Conservation (phyloP, 2,888 invertebrate genomes). For the Amiota minor region DNA sequence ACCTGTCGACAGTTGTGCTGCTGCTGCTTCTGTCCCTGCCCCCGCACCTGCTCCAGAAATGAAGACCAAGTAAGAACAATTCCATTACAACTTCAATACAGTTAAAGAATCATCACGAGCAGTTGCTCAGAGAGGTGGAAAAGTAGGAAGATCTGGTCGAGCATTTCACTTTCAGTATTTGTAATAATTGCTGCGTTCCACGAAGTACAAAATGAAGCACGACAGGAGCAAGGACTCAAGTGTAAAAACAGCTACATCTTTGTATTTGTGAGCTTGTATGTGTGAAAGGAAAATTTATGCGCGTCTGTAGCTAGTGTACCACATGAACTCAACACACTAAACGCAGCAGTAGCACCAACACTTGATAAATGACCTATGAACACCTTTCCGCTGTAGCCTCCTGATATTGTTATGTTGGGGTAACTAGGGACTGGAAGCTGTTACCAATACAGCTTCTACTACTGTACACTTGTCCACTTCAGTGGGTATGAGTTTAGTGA, state of each 20-base stretch:
- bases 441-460: too few relatives aligned
- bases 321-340: constrained; percentile 55
- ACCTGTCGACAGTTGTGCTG: constrained; percentile 64
- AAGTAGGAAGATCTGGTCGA: neutral
- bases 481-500: too few relatives aligned
- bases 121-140: constrained; percentile 45
- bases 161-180: constrained; percentile 60
- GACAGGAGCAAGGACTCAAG: constrained; percentile 17
- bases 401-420: neutral
- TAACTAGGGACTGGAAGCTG: neutral
- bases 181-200: constrained; percentile 52
- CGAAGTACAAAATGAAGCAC: constrained; percentile 22
- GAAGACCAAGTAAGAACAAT: constrained; percentile 8
- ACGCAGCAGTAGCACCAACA: constrained; percentile 61
- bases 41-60: constrained; percentile 30
- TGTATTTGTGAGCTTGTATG: constrained; percentile 37
- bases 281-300: constrained; percentile 34
- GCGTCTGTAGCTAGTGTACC: constrained; percentile 36
- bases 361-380: constrained; percentile 70
- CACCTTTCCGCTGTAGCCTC: constrained; percentile 55
- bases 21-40: constrained; percentile 36
- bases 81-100: constrained; percentile 13
- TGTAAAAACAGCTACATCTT: constrained; percentile 36
- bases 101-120: constrained; percentile 13
- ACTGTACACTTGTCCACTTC: too few relatives aligned